A percentile compares a stretch with the other conserved stretches of the same genome.
Conservation (phyloP, 92 coral and sea anemone genomes). For the Siderastrea radians region DNA sequence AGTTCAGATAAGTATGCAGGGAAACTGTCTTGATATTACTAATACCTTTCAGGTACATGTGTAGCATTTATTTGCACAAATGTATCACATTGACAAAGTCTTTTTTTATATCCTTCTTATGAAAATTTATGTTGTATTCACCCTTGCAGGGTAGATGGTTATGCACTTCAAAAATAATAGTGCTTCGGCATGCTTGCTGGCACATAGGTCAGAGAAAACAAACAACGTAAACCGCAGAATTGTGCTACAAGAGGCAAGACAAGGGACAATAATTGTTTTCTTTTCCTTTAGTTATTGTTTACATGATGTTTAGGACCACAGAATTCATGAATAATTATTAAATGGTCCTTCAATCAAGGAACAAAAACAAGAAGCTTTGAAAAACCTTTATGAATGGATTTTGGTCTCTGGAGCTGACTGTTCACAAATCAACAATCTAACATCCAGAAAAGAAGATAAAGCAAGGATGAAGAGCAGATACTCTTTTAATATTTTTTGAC, state of each 20-base stretch:
- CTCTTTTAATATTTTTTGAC: neutral
- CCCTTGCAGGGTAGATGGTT: too few relatives aligned
- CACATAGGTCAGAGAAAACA: too few relatives aligned
- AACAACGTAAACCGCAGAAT: neutral
- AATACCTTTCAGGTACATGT: too few relatives aligned
- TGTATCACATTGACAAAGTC: too few relatives aligned
- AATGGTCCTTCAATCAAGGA: conserved; percentile 1
- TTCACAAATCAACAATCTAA: too few relatives aligned
- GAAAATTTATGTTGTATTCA: too few relatives aligned
- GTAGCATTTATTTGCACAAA: too few relatives aligned
- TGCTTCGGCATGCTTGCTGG: too few relatives aligned
- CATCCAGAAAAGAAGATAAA: neutral
- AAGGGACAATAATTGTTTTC: neutral
- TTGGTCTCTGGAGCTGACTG: neutral
- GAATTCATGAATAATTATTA: neutral
- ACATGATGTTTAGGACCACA: neutral
- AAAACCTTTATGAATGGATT: neutral
- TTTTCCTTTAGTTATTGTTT: neutral
- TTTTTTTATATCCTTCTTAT: too few relatives aligned
- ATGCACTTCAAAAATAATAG: too few relatives aligned
- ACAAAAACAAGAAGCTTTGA: neutral
- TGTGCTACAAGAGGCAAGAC: neutral
- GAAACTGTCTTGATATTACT: too few relatives aligned
- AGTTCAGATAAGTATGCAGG: too few relatives aligned
- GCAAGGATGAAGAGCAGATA: neutral